A percentile compares a stretch with the other conserved stretches of the same genome.
These are phyloP conservation scores for Bombylius major DNA, from an alignment of 2,888 invertebrate species.

Conservation along the genomic window DNA sequence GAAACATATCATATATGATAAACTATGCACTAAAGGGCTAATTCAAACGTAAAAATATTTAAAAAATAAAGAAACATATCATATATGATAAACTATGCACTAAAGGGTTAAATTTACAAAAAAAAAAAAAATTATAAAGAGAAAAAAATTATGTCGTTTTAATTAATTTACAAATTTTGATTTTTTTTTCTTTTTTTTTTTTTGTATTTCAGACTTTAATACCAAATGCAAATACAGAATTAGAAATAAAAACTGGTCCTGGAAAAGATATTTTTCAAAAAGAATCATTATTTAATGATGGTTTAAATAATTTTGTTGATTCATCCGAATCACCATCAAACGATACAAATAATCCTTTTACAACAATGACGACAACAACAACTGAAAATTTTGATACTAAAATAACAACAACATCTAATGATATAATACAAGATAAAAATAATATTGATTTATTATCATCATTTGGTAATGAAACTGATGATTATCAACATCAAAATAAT, in stretches of 20 bases:
- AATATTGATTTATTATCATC: not conserved
- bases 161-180: too few species aligned
- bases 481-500: not conserved
- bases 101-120: too few species aligned
- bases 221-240: conserved; percentile 10
- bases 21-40: too few species aligned
- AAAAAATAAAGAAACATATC: too few species aligned
- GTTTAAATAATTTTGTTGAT: conserved; percentile 9
- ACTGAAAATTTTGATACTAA: not conserved
- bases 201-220: conserved; percentile 3
- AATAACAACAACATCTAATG: not conserved
- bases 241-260: conserved; percentile 13
- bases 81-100: too few species aligned
- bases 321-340: not conserved
- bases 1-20: too few species aligned
- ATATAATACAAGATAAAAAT: not conserved
- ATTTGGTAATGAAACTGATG: not conserved
- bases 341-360: conserved; percentile 2
- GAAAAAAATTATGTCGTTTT: too few species aligned
- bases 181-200: not conserved
- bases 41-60: too few species aligned
- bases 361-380: not conserved
- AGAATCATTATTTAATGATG: conserved; percentile 10
- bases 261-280: conserved; percentile 11
- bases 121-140: too few species aligned